Percentiles rank a stretch among this genome's conserved stretches.
Conservation (phyloP, 2,797 vertebrate species). For the Sitta carolinensis region DNA sequence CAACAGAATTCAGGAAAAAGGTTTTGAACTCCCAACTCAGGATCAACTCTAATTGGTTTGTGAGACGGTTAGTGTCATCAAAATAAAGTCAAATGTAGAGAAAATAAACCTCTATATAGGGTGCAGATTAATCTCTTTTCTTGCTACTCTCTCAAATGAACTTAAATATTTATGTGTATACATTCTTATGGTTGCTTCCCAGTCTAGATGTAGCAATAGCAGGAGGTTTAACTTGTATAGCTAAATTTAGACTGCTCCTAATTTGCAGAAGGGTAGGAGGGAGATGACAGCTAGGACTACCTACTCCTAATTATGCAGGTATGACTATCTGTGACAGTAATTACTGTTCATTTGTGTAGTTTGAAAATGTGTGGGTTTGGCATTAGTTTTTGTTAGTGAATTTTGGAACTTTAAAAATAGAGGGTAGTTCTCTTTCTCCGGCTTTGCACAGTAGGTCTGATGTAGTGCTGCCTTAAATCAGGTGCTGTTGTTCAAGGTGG, state of each 20-base stretch:
- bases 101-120: neutral
- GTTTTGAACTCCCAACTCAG: neutral
- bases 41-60: neutral
- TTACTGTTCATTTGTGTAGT: neutral
- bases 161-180: neutral
- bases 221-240: neutral
- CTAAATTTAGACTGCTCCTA: neutral
- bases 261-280: neutral
- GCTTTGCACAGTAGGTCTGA: neutral
- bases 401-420: neutral
- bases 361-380: neutral
- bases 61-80: neutral
- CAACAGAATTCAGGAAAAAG: neutral
- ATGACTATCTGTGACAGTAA: neutral
- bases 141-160: neutral
- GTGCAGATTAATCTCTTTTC: neutral
- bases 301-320: neutral
- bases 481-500: neutral
- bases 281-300: neutral
- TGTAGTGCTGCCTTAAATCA: neutral
- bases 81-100: neutral
- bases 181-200: neutral
- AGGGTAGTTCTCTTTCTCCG: neutral
- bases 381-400: neutral
- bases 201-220: neutral